phyloP scores from a whole-genome alignment of 2,797 vertebrate genomes.

The Tinamus major region DNA sequence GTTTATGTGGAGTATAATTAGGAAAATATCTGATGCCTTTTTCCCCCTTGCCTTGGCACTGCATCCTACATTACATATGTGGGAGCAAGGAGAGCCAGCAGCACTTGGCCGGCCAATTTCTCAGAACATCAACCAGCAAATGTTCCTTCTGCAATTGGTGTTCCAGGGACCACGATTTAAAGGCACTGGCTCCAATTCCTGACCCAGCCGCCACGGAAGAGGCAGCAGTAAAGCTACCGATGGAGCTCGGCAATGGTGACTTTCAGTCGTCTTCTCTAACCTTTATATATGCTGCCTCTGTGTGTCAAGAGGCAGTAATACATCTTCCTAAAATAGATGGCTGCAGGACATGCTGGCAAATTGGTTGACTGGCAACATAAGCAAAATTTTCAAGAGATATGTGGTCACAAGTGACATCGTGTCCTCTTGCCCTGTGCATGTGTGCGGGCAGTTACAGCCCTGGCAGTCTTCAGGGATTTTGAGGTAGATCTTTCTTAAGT shows the following conservation, averaged over 20 bases:
- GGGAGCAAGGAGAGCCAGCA: conserved; percentile 41
- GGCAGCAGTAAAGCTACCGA: not conserved
- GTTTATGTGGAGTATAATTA: conserved; percentile 32
- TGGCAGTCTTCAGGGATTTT: not conserved
- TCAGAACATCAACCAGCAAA: conserved; percentile 63
- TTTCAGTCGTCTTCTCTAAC: conserved; percentile 34
- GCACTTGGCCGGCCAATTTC: conserved; percentile 44
- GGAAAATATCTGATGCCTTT: conserved; percentile 40
- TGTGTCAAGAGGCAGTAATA: conserved; percentile 60
- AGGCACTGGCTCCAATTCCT: conserved; percentile 11
- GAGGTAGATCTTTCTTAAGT: not conserved
- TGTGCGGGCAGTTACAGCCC: not conserved
- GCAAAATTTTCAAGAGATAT: not conserved
- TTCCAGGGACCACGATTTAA: not conserved
- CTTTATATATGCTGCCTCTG: conserved; percentile 66
- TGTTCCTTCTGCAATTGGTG: conserved; percentile 21
- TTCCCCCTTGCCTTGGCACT: conserved; percentile 30
- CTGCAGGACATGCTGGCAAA: not conserved
- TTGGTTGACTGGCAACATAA: not conserved
- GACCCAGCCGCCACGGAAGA: not conserved
- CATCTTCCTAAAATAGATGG: conserved; percentile 43
- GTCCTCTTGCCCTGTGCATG: not conserved
- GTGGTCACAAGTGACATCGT: not conserved
- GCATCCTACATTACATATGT: conserved; percentile 12
- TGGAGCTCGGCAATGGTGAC: conserved; percentile 23